A percentile compares a stretch with the other conserved stretches of the same genome.
Conservation (phyloP, 2,113 vertebrate species). For the human region DNA sequence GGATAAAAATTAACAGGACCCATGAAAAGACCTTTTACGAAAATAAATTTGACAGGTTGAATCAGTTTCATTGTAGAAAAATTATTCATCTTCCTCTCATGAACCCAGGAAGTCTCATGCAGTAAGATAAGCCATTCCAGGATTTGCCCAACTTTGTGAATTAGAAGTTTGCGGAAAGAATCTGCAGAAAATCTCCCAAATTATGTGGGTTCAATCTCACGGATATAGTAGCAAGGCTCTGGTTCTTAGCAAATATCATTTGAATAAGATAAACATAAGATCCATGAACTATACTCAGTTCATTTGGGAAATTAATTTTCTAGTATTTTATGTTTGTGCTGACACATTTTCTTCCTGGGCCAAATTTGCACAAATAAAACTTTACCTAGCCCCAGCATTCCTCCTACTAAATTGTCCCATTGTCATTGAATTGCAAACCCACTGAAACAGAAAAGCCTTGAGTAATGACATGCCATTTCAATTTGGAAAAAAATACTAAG, state of each 20-base stretch:
- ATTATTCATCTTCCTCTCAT: neutral
- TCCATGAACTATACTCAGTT: neutral
- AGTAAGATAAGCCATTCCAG: neutral
- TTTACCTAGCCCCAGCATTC: neutral
- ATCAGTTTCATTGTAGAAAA: neutral
- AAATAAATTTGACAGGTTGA: neutral
- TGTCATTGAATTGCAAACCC: neutral
- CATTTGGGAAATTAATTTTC: conserved; percentile 30
- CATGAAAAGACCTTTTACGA: neutral
- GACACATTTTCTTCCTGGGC: neutral
- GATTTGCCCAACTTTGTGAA: neutral
- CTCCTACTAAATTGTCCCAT: neutral
- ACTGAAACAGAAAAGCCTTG: neutral
- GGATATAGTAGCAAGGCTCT: neutral
- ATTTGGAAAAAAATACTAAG: neutral
- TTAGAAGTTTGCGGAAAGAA: neutral
- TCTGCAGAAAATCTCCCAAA: neutral
- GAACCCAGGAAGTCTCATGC: neutral
- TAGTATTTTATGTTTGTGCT: conserved; percentile 28
- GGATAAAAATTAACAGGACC: neutral
- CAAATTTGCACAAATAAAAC: neutral
- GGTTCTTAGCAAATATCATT: neutral
- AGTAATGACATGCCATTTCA: conserved; percentile 11
- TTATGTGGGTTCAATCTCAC: neutral
- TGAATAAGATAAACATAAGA: neutral